phyloP scores from a whole-genome alignment of 1,140 invertebrate species.

The Phthorimaea operculella region DNA sequence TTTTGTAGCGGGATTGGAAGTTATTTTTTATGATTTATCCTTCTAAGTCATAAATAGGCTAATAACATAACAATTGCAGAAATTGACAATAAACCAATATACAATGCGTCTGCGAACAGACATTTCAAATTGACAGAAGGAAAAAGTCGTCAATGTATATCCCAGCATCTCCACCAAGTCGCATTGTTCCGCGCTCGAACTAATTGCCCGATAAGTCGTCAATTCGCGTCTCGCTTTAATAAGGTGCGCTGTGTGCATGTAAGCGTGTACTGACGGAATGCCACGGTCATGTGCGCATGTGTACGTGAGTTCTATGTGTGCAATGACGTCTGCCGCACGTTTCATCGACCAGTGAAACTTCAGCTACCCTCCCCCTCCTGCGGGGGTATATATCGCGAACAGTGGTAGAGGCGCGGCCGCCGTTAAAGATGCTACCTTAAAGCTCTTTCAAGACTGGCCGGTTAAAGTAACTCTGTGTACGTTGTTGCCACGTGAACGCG shows the following conservation, averaged over 20 bases:
- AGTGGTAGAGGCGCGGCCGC: no score
- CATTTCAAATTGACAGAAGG: constrained; percentile 11
- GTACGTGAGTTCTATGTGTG: constrained; percentile 35
- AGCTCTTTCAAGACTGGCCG: constrained; percentile 29
- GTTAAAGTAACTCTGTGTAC: constrained; percentile 47
- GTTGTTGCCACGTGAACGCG: constrained; percentile 59
- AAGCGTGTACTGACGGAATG: constrained; percentile 59
- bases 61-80: no score
- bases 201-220: constrained; percentile 67
- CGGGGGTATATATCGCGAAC: constrained; percentile 2
- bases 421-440: constrained; percentile 23
- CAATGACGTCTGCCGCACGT: constrained; percentile 62
- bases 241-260: constrained; percentile 61
- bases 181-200: constrained; percentile 54
- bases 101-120: constrained; percentile 3
- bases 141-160: constrained; percentile 44
- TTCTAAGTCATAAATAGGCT: no score
- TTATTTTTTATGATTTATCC: no score
- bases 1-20: no score
- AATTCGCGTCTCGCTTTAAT: constrained; percentile 67
- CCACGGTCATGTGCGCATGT: constrained; percentile 50
- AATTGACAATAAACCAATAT: not conserved
- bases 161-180: constrained; percentile 37
- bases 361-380: constrained; percentile 34
- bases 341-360: constrained; percentile 27